Conservation (phyloP, 2,888 invertebrate genomes). For the Conchocele bisecta region DNA sequence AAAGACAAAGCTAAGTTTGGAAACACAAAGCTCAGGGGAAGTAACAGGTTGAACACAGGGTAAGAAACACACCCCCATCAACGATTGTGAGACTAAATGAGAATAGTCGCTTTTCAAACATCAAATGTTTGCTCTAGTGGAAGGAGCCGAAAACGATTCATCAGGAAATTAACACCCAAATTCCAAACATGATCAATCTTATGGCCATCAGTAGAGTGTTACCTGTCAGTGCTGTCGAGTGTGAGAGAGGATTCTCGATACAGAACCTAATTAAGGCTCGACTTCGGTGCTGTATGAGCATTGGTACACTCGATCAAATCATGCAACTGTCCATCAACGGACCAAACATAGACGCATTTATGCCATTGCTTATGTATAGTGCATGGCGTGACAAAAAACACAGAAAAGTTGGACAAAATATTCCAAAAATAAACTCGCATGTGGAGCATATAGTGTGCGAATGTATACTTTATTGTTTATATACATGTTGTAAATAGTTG, state of each 20-base stretch:
- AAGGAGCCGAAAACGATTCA: too few species aligned
- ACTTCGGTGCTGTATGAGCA: slow-evolving; percentile 2
- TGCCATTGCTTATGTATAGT: slow-evolving; percentile 6
- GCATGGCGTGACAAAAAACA: background rate
- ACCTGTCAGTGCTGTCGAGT: slow-evolving; percentile 23
- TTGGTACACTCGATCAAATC: slow-evolving; percentile 2
- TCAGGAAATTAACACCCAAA: background rate
- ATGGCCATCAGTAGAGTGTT: slow-evolving; percentile 21
- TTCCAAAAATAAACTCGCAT: too few species aligned
- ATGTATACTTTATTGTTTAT: too few species aligned
- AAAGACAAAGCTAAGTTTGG: slow-evolving; percentile 27
- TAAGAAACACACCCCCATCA: too few species aligned
- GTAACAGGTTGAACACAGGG: too few species aligned
- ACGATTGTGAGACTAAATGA: background rate
- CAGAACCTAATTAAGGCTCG: slow-evolving; percentile 36
- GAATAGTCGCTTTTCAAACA: slow-evolving; percentile 31
- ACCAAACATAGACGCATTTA: slow-evolving; percentile 9
- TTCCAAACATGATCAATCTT: slow-evolving; percentile 17
- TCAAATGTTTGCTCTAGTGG: slow-evolving; percentile 23
- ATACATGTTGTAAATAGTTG: background rate
- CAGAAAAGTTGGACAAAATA: too few species aligned
- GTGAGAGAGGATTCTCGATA: slow-evolving; percentile 28
- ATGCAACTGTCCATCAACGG: slow-evolving; percentile 31
- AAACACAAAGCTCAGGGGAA: slow-evolving; percentile 11
- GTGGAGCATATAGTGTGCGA: too few species aligned